Percentiles rank a stretch among this genome's conserved stretches.
Conservation (phyloP, 2,888 invertebrate species). For the Lottia scabra region DNA sequence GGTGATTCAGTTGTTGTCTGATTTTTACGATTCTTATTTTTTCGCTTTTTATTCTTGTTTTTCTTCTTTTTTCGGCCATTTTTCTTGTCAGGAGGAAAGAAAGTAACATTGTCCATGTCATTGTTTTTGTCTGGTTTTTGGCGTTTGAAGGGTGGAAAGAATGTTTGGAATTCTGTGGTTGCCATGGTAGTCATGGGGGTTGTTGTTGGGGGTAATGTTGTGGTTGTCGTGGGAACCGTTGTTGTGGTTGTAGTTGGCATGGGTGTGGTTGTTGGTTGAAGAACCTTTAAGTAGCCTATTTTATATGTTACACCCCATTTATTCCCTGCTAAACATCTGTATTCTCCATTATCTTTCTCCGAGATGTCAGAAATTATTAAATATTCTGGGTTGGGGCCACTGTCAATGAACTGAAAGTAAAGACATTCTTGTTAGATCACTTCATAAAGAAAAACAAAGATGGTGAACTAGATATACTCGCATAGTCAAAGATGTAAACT, state of each 20-base stretch:
- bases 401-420: slow-evolving; percentile 39
- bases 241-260: slow-evolving; percentile 12
- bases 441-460: too few species aligned
- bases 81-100: slow-evolving; percentile 2
- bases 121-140: not conserved
- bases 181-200: slow-evolving; percentile 12
- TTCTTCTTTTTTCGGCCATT: not conserved
- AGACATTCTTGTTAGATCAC: too few species aligned
- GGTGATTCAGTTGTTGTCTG: not conserved
- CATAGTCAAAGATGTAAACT: too few species aligned
- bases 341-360: slow-evolving; percentile 46
- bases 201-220: slow-evolving; percentile 8
- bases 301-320: slow-evolving; percentile 48
- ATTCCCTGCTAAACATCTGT: slow-evolving; percentile 54
- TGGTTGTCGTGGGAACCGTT: slow-evolving; percentile 8
- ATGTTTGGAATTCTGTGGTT: slow-evolving; percentile 1
- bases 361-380: slow-evolving; percentile 42
- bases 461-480: too few species aligned
- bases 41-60: not conserved
- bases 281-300: slow-evolving; percentile 47
- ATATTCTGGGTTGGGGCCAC: slow-evolving; percentile 36
- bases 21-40: slow-evolving; percentile 2
- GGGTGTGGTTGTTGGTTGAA: slow-evolving; percentile 29
- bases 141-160: slow-evolving; percentile 1
- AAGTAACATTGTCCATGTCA: not conserved